A percentile compares a stretch with the other conserved stretches of the same genome.
Evolutionary conservation across 2,113 vertebrate species (phyloP).

Genomic region (Siphamia tubifer): DNA sequence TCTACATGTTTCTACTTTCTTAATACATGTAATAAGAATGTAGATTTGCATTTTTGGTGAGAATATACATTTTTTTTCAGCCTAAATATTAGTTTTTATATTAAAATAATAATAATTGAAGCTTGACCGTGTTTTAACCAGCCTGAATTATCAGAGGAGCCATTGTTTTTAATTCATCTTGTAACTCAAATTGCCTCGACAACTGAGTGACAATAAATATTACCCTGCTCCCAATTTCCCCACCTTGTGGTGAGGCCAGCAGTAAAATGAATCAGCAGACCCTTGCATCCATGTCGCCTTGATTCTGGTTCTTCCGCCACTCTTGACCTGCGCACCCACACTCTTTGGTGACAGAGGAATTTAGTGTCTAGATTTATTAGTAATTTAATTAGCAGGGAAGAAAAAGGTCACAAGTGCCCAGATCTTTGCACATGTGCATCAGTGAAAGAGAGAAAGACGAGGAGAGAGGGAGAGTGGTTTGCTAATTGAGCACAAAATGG

Average conservation of each 20-base stretch:
- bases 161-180: not conserved
- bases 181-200: not conserved
- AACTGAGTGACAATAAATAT: not conserved
- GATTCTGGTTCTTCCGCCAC: not conserved
- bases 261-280: slow-evolving; percentile 28
- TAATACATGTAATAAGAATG: too few species aligned
- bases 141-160: not conserved
- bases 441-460: too few species aligned
- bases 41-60: not conserved
- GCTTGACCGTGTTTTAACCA: not conserved
- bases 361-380: slow-evolving; percentile 48
- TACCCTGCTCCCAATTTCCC: not conserved
- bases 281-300: not conserved
- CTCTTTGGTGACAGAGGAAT: slow-evolving; percentile 29
- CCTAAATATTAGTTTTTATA: not conserved
- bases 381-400: slow-evolving; percentile 58
- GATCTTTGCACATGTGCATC: slow-evolving; percentile 32
- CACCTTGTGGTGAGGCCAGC: not conserved
- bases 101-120: not conserved
- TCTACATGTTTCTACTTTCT: not conserved
- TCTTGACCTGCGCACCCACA: slow-evolving; percentile 16
- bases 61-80: not conserved
- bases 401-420: slow-evolving; percentile 49
- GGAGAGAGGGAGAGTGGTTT: slow-evolving; percentile 35
- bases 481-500: slow-evolving; percentile 68